These are phyloP conservation scores for Globodera rostochiensis DNA, from an alignment of 1,140 invertebrate species.

Conservation along the genomic window DNA sequence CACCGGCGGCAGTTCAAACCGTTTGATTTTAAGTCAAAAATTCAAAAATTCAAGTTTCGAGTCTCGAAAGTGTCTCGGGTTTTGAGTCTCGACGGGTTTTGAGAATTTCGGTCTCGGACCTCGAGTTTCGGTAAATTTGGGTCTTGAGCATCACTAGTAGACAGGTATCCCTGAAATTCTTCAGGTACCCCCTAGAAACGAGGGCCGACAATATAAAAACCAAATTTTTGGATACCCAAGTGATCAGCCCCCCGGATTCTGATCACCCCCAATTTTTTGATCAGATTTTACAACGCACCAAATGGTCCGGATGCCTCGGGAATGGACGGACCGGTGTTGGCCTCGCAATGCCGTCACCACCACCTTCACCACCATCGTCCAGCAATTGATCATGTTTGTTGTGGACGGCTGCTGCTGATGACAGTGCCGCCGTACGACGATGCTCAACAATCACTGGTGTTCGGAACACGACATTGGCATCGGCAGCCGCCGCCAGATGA, in stretches of 20 bases:
- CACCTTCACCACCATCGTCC: not conserved
- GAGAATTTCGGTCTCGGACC: too few relatives aligned
- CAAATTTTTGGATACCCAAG: too few relatives aligned
- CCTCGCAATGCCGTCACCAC: not conserved
- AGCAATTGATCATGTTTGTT: not conserved
- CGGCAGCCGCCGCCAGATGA: not conserved
- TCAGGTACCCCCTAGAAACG: too few relatives aligned
- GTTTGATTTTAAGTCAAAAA: too few relatives aligned
- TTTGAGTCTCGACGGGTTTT: too few relatives aligned
- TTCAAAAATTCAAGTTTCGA: too few relatives aligned
- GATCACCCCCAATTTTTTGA: not conserved
- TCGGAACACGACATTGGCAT: conserved; percentile 1
- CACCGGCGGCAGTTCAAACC: too few relatives aligned
- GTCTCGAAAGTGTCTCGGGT: too few relatives aligned
- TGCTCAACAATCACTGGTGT: not conserved
- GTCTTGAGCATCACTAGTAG: too few relatives aligned
- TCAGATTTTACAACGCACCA: not conserved
- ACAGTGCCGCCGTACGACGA: not conserved
- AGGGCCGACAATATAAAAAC: too few relatives aligned
- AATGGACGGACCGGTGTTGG: not conserved
- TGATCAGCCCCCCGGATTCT: not conserved
- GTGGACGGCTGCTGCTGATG: not conserved
- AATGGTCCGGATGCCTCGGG: not conserved
- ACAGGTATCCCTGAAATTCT: too few relatives aligned
- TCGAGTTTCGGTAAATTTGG: too few relatives aligned